These are phyloP conservation scores for Mergus octosetaceus DNA, from an alignment of 2,797 vertebrate genomes.

Conservation along the genomic window DNA sequence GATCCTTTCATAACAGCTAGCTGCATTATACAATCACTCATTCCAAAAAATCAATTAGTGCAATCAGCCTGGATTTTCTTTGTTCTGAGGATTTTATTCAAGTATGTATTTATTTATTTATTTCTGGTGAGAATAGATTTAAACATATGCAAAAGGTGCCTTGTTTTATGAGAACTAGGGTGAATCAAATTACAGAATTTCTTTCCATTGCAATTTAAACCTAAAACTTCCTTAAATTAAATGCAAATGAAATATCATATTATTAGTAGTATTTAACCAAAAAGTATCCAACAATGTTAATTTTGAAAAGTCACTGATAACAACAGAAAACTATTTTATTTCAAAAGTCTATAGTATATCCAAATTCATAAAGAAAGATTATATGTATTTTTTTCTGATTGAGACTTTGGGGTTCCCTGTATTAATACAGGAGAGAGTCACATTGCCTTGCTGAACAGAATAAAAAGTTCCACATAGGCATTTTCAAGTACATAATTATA, in stretches of 20 bases:
- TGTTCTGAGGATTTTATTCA: neutral
- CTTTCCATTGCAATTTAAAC: neutral
- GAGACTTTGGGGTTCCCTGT: neutral
- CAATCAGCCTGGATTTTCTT: conserved; percentile 29
- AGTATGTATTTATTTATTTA: too few species aligned
- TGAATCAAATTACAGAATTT: neutral
- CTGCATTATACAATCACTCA: neutral
- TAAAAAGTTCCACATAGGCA: neutral
- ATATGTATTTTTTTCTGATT: neutral
- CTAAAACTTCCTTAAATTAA: neutral
- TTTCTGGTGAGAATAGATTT: neutral
- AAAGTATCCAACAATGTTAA: neutral
- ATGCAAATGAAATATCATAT: neutral
- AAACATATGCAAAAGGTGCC: neutral
- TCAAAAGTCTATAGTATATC: neutral
- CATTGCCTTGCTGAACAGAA: neutral
- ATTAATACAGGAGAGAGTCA: neutral
- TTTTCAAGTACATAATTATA: neutral
- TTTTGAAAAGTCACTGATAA: neutral
- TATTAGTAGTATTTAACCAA: neutral
- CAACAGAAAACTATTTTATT: neutral
- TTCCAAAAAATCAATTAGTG: conserved; percentile 51
- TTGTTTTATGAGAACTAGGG: neutral
- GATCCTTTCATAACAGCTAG: conserved; percentile 12
- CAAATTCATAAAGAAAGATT: neutral